These are phyloP conservation scores for Mycteria americana DNA, from an alignment of 2,797 vertebrate genomes.

Conservation along the genomic window DNA sequence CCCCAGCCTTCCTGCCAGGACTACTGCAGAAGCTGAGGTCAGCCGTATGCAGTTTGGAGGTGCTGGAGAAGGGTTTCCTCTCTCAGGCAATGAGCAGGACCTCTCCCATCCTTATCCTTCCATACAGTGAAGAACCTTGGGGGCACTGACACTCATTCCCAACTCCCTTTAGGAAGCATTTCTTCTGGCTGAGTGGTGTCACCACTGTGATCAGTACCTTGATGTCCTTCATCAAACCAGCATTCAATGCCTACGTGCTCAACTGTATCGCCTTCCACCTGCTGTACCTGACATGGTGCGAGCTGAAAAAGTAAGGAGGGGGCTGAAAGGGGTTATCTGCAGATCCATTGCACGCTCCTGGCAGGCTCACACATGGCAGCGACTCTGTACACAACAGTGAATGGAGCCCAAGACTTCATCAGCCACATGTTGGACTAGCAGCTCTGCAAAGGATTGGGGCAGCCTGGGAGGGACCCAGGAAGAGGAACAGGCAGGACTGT, in stretches of 20 bases:
- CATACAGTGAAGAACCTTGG: background rate
- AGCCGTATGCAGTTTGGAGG: background rate
- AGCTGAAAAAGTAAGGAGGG: conserved; percentile 83
- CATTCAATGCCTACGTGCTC: conserved; percentile 86
- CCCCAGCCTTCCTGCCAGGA: background rate
- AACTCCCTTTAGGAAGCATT: conserved; percentile 75
- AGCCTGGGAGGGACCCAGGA: background rate
- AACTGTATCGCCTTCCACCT: conserved; percentile 88
- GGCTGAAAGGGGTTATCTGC: background rate
- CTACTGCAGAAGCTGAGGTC: background rate
- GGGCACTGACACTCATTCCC: background rate
- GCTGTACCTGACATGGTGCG: conserved; percentile 75
- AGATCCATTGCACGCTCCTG: background rate
- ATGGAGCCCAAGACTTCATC: background rate
- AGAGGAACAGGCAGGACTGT: background rate
- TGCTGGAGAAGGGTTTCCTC: background rate
- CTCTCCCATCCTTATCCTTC: background rate
- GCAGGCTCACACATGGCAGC: background rate
- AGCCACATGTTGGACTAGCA: background rate
- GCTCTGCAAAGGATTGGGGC: background rate
- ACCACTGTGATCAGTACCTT: conserved; percentile 77
- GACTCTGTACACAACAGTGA: background rate
- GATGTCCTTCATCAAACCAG: conserved; percentile 86
- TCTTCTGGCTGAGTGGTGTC: conserved; percentile 73
- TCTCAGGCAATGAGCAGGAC: background rate